A percentile compares a stretch with the other conserved stretches of the same genome.
Evolutionary conservation across 2,888 invertebrate species (phyloP).

Genomic region (Tipula vernalis): DNA sequence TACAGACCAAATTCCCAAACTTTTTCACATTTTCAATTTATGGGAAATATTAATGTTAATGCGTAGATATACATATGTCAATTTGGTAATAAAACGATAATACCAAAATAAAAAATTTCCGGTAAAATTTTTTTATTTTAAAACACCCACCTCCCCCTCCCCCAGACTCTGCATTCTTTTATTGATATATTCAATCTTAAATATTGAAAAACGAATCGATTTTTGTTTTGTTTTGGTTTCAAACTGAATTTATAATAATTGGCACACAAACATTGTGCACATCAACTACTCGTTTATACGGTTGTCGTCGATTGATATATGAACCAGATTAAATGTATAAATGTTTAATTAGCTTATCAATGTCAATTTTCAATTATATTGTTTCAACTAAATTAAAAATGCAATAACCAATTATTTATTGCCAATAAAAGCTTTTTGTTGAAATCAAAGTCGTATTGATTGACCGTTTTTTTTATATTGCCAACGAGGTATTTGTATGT

Average conservation of each 20-base stretch:
- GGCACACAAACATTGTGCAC: neutral
- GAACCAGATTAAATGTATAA: neutral
- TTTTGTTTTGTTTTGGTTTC: neutral
- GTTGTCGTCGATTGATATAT: neutral
- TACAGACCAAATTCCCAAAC: neutral
- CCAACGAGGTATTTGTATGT: too few species aligned
- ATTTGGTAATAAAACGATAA: neutral
- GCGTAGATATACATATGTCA: neutral
- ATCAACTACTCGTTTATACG: neutral
- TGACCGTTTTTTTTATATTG: neutral
- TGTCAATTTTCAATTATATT: neutral
- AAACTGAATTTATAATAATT: neutral
- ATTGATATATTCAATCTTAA: neutral
- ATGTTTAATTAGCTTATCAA: neutral
- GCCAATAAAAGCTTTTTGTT: neutral
- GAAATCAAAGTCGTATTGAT: neutral
- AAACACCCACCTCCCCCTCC: neutral
- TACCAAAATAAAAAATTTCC: neutral
- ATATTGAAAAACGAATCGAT: neutral
- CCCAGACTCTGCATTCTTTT: neutral
- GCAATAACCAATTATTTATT: neutral
- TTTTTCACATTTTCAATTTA: neutral
- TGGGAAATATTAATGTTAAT: neutral
- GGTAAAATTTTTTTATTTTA: neutral
- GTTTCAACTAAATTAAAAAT: neutral